Base-by-base conservation (phyloP, 2,113 vertebrate species). In the Sceloporus undulatus region DNA sequence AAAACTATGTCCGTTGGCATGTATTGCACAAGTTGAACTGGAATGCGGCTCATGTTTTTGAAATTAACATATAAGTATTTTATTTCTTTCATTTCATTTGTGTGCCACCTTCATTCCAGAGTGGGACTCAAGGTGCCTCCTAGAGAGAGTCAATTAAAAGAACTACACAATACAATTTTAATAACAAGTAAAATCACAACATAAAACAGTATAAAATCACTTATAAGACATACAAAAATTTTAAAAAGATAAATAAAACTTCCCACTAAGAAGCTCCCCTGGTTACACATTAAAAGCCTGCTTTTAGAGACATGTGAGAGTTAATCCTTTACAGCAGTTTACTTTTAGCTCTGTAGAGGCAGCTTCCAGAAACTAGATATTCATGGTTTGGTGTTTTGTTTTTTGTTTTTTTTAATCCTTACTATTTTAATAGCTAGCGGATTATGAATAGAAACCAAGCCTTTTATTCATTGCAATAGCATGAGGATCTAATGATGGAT, bases 21-120 rank as follows among this genome's bases (percentile, higher is more conserved):
- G 38, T 14, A 14, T 76, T 42, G 18, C 42, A 40, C 34, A 68
- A 68, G 23, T 19, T 68, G 34, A 76, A 42, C 74, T 10, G 6
- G 74, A 74, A 74, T 74, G 9, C 4, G 9, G 23, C 23, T 68
- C 1, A 9, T 42, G 23, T 66, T 66, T 21, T 65, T 40, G 3
- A 40, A 38, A 34, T 90, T 81, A 91, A 85, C 90, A 48, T 34
- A 48, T 48, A 7, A 48, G 4, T 48, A 48, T 48, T 48, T 48
- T 48, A 48, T 48, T 48, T 48, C 5, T 48, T 48, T 48, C 2
- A 48, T 48, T 48, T 48, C 48, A 48, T 48, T 48, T 48, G 48
- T 48, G 7, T 48, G 5, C 48, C 48, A 48, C 48, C 48, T 48
- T 48, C 7, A 5, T 7, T 7, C 48, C 48, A 48, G 48, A 48